Percentiles rank a stretch among this genome's conserved stretches.
These are phyloP conservation scores for Gavia stellata DNA, from an alignment of 2,113 vertebrate genomes.

Conservation along the genomic window DNA sequence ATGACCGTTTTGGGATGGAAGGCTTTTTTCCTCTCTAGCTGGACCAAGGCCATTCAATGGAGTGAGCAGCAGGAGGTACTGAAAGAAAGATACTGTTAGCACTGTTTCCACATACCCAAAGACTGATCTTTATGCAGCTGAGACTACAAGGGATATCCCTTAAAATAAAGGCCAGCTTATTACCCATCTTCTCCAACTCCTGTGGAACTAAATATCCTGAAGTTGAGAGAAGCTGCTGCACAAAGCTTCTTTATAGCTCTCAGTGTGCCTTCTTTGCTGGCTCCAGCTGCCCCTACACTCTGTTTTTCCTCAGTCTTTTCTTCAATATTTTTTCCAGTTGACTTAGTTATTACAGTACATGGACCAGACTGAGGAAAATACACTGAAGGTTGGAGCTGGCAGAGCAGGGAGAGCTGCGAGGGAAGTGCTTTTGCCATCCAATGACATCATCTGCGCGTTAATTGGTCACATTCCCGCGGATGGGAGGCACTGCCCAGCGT, in stretches of 20 bases:
- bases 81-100: constrained; percentile 29
- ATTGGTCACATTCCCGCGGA: constrained; percentile 13
- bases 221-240: constrained; percentile 41
- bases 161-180: constrained; percentile 64
- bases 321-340: constrained; percentile 69
- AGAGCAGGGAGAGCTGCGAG: neutral
- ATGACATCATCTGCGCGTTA: constrained; percentile 29
- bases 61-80: constrained; percentile 21
- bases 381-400: constrained; percentile 47
- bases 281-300: constrained; percentile 65
- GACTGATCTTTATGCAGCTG: constrained; percentile 64
- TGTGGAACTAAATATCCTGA: constrained; percentile 61
- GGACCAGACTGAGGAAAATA: constrained; percentile 49
- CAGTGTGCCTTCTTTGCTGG: constrained; percentile 62
- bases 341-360: constrained; percentile 67
- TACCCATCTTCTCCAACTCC: constrained; percentile 63
- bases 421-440: constrained; percentile 48
- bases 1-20: constrained; percentile 33
- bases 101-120: constrained; percentile 26
- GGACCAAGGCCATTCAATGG: neutral
- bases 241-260: constrained; percentile 71
- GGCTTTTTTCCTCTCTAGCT: constrained; percentile 30
- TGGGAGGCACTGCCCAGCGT: constrained; percentile 27
- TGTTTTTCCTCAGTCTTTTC: constrained; percentile 65
- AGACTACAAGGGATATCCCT: constrained; percentile 58